phyloP scores from a whole-genome alignment of 2,113 vertebrate species.

The Pipra filicauda region DNA sequence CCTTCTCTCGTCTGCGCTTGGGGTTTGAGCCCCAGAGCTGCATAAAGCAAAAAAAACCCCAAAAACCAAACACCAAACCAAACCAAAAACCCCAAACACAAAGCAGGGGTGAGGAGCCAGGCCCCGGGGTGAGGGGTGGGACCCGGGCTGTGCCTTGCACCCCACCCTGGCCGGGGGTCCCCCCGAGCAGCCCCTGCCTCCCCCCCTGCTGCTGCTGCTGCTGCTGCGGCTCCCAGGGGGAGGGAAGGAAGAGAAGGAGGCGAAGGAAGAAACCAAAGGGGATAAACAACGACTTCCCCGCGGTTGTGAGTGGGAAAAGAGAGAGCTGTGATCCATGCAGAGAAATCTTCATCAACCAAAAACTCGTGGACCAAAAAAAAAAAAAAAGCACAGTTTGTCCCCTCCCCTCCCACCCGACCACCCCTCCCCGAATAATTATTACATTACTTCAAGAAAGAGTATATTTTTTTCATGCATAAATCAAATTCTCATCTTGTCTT shows the following conservation, averaged over 20 bases:
- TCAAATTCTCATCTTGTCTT: slow-evolving; percentile 71
- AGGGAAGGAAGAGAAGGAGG: neutral
- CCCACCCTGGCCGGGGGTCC: neutral
- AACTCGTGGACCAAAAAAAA: slow-evolving; percentile 14
- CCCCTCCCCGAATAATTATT: slow-evolving; percentile 70
- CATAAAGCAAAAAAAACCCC: neutral
- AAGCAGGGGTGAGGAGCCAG: neutral
- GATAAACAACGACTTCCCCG: neutral
- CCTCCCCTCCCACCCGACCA: slow-evolving; percentile 38
- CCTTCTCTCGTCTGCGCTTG: slow-evolving; percentile 53
- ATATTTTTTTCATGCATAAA: slow-evolving; percentile 77
- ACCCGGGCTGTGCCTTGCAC: neutral
- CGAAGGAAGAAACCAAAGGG: neutral
- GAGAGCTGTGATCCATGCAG: slow-evolving; percentile 58
- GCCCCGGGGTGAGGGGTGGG: neutral
- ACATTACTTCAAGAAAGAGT: slow-evolving; percentile 75
- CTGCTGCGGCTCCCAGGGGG: neutral
- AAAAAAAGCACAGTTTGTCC: slow-evolving; percentile 43
- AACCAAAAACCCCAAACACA: neutral
- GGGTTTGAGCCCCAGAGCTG: slow-evolving; percentile 21
- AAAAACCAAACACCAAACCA: fast-evolving
- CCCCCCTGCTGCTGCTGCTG: neutral
- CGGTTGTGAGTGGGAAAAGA: neutral
- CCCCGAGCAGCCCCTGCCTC: neutral
- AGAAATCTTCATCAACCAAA: slow-evolving; percentile 55